Evolutionary conservation across 2,888 invertebrate species (phyloP), one percentile per base, ranked within the genome.

Genomic region (Adelognathus sp.): DNA sequence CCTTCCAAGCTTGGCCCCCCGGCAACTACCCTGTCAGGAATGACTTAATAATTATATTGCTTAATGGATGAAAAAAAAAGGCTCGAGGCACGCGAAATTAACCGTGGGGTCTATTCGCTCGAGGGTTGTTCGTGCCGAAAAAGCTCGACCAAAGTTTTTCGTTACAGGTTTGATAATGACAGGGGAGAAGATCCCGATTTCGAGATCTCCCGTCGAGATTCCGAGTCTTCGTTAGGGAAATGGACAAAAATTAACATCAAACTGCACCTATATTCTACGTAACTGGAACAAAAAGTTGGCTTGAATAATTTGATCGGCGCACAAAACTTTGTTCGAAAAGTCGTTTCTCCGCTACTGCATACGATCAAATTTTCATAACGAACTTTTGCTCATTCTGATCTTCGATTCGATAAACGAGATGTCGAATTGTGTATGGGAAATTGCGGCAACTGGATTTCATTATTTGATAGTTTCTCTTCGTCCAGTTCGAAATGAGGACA

Each of bases 11-110:
- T 27, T 9, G 21, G 14, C 9, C 63, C 3, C 31, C 29, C 18
- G 16, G 16, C 18, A 63, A 63, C 46, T 63, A 31, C 16, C 31
- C 21, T 33, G 46, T 31, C 29, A 46, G 18, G 18, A 36, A 44
- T 54, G 61, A 41, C 44, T 61, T 29, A 44, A 33, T 69, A 69
- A 61, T 75, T 61, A 69, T 67, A 61, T 61, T 33, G 41, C 21
- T 3, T 14, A 44, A 61, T 54, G 52, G 33, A 16, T 50, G 31
- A 46, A 64, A 50, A 64, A 41, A 64, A 64, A n/a, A n/a, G 14
- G n/a, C 31, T 33, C 24, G 21, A 33, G 46, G 46, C 46, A 27
- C 24, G 14, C 18, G 39, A 21, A 21, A 46, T n/a, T 41, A 67
- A 44, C 33, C 46, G 46, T 33, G 21, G 46, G 21, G n/a, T n/a